Conservation (phyloP, 2,888 invertebrate species). For the Lymantria dispar region DNA sequence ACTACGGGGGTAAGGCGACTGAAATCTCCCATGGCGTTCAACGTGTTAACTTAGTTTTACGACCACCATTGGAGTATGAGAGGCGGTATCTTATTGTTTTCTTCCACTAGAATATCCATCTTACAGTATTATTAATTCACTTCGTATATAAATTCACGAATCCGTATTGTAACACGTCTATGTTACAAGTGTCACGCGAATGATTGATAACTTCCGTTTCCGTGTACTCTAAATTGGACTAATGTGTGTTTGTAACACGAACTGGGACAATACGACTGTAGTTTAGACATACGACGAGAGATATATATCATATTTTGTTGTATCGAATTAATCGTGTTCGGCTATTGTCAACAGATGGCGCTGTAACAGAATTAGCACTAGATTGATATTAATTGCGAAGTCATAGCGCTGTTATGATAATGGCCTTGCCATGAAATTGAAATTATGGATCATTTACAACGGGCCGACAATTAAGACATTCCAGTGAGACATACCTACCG, state of each 20-base stretch:
- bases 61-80: too few species aligned
- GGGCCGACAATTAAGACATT: not conserved
- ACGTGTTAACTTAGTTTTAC: too few species aligned
- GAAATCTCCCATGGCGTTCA: too few species aligned
- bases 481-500: not conserved
- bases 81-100: too few species aligned
- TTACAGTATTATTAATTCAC: too few species aligned
- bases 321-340: constrained; percentile 8
- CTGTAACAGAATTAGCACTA: constrained; percentile 4
- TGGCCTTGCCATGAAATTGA: constrained; percentile 4
- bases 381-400: constrained; percentile 13
- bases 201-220: constrained; percentile 60
- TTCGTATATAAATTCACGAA: constrained; percentile 25
- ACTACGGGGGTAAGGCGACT: too few species aligned
- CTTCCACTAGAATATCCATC: too few species aligned
- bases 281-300: constrained; percentile 13
- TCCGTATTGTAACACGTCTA: constrained; percentile 34
- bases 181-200: constrained; percentile 48
- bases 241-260: constrained; percentile 41
- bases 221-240: constrained; percentile 50
- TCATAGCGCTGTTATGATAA: constrained; percentile 3
- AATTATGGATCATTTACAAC: constrained; percentile 3
- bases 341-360: constrained; percentile 11
- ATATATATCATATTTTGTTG: constrained; percentile 6
- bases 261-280: constrained; percentile 30